Evolutionary conservation across 2,797 vertebrate species (phyloP), one percentile per base, ranked within the genome.

Genomic region (Coracias cyanogaster): DNA sequence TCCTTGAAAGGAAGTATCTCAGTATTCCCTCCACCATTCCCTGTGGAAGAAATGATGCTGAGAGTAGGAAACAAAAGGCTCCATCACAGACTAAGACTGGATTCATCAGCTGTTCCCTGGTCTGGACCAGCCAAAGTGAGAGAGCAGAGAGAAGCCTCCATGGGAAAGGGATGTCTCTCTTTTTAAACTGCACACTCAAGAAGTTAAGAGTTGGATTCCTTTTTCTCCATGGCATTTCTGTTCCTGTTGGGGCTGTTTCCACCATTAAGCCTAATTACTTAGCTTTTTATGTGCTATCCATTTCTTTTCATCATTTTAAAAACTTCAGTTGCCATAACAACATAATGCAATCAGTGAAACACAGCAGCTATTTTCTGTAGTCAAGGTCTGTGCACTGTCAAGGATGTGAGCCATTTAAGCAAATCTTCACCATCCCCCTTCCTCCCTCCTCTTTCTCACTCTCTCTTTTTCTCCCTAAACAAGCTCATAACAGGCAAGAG

Each of bases 321-420:
- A 97, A 96, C 96, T 97, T 97, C 96, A 92, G 96, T 98, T 97
- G 96, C 98, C 97, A 97, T 98, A 98, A 97, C 97, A 98, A 98
- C 98, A 95, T 97, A 97, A 96, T 96, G 96, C 96, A 97, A 79
- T 97, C 83, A 94, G 45, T 90, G 93, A 97, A 96, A 96, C 95
- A 97, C 69, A 93, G 90, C 83, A 93, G 96, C 96, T 97, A 94
- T 96, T 97, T 97, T 97, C 96, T 95, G 94, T 95, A 93, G 95
- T 95, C 96, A 90, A 89, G 97, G 96, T 96, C 94, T 94, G 91
- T 90, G 84, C 85, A 96, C 97, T 97, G 84, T 96, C 93, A 90
- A 97, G 96, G 96, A 97, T 96, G 89, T 96, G 86, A 96, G 90
- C 96, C 94, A 91, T 97, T 97, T 97, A 95, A 97, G 93, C 90